Conservation (phyloP, 2,113 vertebrate species). For the Pollimyrus isidori region DNA sequence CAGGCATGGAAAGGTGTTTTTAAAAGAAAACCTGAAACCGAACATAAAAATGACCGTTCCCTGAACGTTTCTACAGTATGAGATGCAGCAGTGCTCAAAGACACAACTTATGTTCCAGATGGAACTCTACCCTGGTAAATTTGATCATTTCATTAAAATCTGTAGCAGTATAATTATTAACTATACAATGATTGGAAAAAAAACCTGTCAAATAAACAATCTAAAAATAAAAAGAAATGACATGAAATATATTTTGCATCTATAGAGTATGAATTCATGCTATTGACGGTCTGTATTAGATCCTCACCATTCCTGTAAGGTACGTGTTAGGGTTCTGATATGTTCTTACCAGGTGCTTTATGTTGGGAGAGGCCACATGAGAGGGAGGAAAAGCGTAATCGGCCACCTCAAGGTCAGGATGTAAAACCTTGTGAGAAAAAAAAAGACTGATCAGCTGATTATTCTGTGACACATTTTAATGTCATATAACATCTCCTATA, state of each 20-base stretch:
- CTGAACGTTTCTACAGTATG: not conserved
- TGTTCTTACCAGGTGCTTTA: slow-evolving; percentile 86
- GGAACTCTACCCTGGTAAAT: not conserved
- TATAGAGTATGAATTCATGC: too few relatives aligned
- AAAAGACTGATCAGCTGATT: not conserved
- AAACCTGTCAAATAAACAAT: not conserved
- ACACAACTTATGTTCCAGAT: not conserved
- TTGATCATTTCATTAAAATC: not conserved
- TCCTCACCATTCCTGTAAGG: not conserved
- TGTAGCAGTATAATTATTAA: not conserved
- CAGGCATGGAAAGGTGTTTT: not conserved
- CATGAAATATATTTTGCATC: not conserved
- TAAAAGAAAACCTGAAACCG: not conserved
- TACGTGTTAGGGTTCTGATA: not conserved
- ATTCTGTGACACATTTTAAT: not conserved
- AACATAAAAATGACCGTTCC: not conserved
- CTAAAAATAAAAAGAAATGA: not conserved
- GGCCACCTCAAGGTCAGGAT: slow-evolving; percentile 93
- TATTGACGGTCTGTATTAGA: not conserved
- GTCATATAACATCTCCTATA: not conserved
- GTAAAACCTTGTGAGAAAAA: slow-evolving; percentile 72
- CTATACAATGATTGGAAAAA: not conserved
- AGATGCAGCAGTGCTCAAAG: not conserved
- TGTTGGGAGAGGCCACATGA: slow-evolving; percentile 81
- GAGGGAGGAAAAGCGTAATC: slow-evolving; percentile 93